A percentile compares a stretch with the other conserved stretches of the same genome.
These are phyloP conservation scores for Tragelaphus strepsiceros DNA, from an alignment of 2,113 vertebrate genomes.

Conservation along the genomic window DNA sequence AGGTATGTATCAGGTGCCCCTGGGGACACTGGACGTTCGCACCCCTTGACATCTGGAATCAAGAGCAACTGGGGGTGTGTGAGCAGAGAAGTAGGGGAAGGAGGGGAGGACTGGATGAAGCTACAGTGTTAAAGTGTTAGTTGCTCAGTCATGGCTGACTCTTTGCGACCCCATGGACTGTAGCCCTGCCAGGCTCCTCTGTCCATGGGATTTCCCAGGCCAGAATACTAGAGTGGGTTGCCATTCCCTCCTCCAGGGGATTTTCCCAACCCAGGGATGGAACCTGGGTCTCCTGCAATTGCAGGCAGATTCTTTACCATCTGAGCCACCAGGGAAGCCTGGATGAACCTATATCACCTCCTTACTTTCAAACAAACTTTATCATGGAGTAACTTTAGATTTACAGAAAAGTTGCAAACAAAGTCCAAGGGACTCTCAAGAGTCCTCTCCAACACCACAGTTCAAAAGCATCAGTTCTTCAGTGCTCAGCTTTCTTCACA, in stretches of 20 bases:
- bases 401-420: neutral
- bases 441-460: no score
- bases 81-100: neutral
- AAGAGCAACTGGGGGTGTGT: neutral
- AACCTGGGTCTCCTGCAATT: neutral
- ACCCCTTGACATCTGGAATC: neutral
- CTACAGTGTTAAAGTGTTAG: neutral
- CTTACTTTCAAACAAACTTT: neutral
- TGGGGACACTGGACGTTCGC: neutral
- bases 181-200: neutral
- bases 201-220: neutral
- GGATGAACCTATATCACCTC: neutral
- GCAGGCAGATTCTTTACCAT: neutral
- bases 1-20: neutral
- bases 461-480: no score
- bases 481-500: no score
- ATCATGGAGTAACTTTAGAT: neutral
- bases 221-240: neutral
- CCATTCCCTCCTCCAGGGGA: neutral
- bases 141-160: neutral
- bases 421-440: neutral
- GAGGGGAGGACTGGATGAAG: neutral
- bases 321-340: neutral
- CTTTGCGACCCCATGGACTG: rapidly evolving
- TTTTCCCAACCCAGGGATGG: neutral